Conservation (phyloP, 2,888 invertebrate species). For the Busseola fusca region DNA sequence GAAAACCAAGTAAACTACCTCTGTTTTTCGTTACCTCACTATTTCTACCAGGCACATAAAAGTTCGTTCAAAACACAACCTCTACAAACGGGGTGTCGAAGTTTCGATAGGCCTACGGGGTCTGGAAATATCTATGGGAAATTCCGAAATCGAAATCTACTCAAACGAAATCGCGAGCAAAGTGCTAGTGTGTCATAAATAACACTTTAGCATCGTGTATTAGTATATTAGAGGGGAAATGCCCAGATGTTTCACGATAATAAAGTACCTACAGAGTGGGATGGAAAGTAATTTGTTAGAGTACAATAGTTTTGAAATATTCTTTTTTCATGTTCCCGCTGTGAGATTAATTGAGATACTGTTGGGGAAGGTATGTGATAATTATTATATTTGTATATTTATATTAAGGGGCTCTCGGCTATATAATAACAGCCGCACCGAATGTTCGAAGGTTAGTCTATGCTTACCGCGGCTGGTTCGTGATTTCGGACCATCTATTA, state of each 20-base stretch:
- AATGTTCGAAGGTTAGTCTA: not conserved
- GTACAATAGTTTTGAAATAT: conserved; percentile 55
- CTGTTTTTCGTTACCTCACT: not conserved
- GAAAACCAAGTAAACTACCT: not conserved
- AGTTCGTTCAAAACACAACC: not conserved
- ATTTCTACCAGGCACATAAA: not conserved
- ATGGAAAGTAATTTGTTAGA: conserved; percentile 61
- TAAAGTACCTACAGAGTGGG: conserved; percentile 44
- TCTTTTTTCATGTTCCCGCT: conserved; percentile 47
- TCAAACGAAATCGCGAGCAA: not conserved
- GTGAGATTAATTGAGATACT: conserved; percentile 47
- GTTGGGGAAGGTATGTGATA: conserved; percentile 3
- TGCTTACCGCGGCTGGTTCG: not conserved
- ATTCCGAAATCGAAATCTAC: conserved; percentile 4
- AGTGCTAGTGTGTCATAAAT: conserved; percentile 68
- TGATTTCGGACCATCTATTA: not conserved
- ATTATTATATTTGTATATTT: not conserved
- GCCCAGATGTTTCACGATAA: conserved; percentile 59
- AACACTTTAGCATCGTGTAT: conserved; percentile 63
- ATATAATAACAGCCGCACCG: not conserved
- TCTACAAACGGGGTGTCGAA: not conserved
- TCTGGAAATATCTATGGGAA: not conserved
- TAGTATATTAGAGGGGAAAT: conserved; percentile 57
- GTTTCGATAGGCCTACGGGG: not conserved
- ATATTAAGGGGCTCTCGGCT: not conserved